These are phyloP conservation scores for Camponotus floridanus DNA, from an alignment of 1,140 invertebrate genomes.

Conservation along the genomic window DNA sequence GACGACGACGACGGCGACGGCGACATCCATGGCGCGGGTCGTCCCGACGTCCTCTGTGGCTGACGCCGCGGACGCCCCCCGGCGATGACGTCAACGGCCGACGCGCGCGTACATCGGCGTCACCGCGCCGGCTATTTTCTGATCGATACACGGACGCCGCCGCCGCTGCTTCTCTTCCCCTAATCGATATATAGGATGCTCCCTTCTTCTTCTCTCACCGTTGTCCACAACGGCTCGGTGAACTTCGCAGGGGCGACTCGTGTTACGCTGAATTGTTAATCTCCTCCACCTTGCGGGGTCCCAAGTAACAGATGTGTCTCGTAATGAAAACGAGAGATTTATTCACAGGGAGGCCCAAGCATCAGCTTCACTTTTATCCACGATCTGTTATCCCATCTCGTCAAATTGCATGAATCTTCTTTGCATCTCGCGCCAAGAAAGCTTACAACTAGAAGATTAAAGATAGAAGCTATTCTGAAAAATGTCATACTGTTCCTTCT, in stretches of 20 bases:
- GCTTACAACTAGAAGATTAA: not conserved
- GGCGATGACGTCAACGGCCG: conserved; percentile 42
- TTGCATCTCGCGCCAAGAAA: not conserved
- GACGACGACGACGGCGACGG: not conserved
- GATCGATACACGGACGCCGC: conserved; percentile 39
- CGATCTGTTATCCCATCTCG: not conserved
- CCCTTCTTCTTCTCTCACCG: too few species aligned
- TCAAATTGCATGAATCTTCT: not conserved
- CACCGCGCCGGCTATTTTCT: conserved; percentile 53
- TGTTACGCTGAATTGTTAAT: too few species aligned
- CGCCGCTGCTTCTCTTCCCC: conserved; percentile 4
- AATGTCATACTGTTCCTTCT: not conserved
- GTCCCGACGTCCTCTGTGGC: conserved; percentile 27
- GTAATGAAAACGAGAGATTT: not conserved
- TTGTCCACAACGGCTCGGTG: too few species aligned
- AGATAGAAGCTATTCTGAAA: not conserved
- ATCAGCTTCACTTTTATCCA: not conserved
- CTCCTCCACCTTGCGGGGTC: too few species aligned
- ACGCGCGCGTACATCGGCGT: conserved; percentile 35
- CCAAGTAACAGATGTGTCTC: not conserved
- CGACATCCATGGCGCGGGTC: conserved; percentile 37
- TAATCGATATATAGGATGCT: conserved; percentile 15
- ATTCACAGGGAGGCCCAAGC: not conserved
- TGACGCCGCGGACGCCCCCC: not conserved
- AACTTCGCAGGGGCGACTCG: too few species aligned